Base-by-base conservation (phyloP, 2,113 vertebrate species). In the Notothenia rossii region DNA sequence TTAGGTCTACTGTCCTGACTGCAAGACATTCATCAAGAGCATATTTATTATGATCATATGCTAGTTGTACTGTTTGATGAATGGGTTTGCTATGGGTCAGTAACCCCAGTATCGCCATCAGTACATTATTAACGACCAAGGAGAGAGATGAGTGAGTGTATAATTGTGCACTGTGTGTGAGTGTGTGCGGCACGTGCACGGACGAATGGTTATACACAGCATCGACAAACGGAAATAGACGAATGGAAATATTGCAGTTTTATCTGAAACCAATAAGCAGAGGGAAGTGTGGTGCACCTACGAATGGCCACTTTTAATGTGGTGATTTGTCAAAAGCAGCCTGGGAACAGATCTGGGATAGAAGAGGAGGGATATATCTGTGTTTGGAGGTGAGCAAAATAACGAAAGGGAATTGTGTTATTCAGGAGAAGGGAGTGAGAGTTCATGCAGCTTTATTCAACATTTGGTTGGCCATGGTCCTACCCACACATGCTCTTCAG, bases 251-350 rank as follows among this genome's bases (percentile, higher is more conserved):
- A 90, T 92, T 88, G 83, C 86, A 56, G 78, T 78, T 94, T 91
- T 93, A 94, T 91, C 91, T 88, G 84, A 91, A 92, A 91, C 82
- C 90, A 92, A 92, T 93, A 93, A 91, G 74, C 68, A 86, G 54
- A 65, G 80, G 90, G 89, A 91, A 87, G 84, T 62, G 79, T 55
- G 78, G 65, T 29, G 78, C 25, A 0, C 62, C 71, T 75, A 68
- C 85, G 88, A 91, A 90, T 72, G 80, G 58, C 75, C 68, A 55
- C 67, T 59, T 89, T 88, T 93, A 92, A 90, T 91, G 84, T 72
- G 86, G 92, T 88, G 84, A 92, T 93, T 92, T 90, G 90, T 93
- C 92, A 93, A 79, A 75, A 15, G 61, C 59, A 11, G 72, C 58
- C 55, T 36, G 77, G 76, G 70, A 60, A 77, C 48, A 59, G 83